Evolutionary conservation across 2,113 vertebrate species (phyloP).

Genomic region (Macaca fascicularis): T2T-MFA8v1.1 NC_088379.1:27801001-27801500

Average conservation of each 20-base stretch:
- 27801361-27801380: not conserved
- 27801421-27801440: not conserved
- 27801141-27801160: not conserved
- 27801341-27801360: not conserved
- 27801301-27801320: not conserved
- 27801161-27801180: not conserved
- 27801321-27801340: not conserved
- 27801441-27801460: not conserved
- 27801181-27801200: not conserved
- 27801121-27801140: not conserved
- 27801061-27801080: not conserved
- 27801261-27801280: not conserved
- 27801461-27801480: not conserved
- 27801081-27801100: not conserved
- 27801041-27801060: not conserved
- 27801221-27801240: not conserved
- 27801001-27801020: not conserved
- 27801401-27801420: not conserved
- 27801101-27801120: not conserved
- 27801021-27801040: not conserved
- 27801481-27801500: not conserved
- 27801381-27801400: not conserved
- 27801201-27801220: not conserved
- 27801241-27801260: not conserved
- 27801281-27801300: not conserved